Evolutionary conservation across 2,888 invertebrate species (phyloP).

Genomic region (Drosophila parthenogenetica): DNA sequence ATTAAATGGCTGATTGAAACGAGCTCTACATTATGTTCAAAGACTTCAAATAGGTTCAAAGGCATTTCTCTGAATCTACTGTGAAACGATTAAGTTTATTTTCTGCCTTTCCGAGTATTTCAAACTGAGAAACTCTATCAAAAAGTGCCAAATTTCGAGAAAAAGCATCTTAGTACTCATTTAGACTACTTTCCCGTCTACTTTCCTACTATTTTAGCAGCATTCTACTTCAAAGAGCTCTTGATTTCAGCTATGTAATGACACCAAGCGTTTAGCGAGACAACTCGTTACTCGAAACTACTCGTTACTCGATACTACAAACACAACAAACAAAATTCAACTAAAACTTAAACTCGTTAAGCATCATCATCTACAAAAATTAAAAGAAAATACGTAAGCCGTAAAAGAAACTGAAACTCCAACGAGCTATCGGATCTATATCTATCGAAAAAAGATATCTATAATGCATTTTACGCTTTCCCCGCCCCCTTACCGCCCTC

Average conservation of each 20-base stretch:
- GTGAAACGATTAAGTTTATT: too few relatives aligned
- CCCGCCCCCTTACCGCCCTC: conserved; percentile 24
- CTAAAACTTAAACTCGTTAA: conserved; percentile 17
- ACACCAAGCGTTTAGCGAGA: conserved; percentile 20
- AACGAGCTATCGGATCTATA: conserved; percentile 11
- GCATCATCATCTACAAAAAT: conserved; percentile 46
- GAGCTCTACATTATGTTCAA: neutral
- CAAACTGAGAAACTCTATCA: too few relatives aligned
- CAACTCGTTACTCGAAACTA: conserved; percentile 33
- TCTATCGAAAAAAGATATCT: conserved; percentile 7
- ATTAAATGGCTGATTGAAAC: neutral
- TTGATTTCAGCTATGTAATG: neutral
- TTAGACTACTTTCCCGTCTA: neutral
- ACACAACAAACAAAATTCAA: conserved; percentile 26
- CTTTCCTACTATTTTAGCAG: neutral
- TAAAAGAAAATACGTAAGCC: conserved; percentile 7
- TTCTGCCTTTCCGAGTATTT: too few relatives aligned
- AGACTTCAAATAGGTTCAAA: too few relatives aligned
- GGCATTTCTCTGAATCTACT: too few relatives aligned
- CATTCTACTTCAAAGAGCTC: neutral
- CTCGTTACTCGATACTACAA: conserved; percentile 14
- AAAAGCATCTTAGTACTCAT: neutral
- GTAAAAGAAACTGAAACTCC: conserved; percentile 24
- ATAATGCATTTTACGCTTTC: conserved; percentile 78
- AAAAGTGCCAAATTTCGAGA: too few relatives aligned